Evolutionary conservation across 2,797 vertebrate genomes (phyloP).

Genomic region (Stomatorhinus walkeri): DNA sequence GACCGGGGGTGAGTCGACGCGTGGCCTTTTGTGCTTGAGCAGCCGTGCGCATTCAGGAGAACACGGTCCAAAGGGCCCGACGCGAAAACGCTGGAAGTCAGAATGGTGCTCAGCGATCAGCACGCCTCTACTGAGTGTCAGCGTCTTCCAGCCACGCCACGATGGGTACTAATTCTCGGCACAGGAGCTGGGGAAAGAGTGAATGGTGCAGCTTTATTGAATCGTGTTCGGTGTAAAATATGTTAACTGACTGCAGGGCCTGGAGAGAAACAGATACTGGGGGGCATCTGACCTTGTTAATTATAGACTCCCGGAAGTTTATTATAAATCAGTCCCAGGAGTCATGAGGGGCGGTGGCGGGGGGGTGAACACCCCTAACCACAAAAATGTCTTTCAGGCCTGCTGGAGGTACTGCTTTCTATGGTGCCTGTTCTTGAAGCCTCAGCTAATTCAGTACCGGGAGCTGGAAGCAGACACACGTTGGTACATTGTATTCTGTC

Average conservation of each 20-base stretch:
- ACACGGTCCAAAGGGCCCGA: not conserved
- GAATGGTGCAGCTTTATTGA: not conserved
- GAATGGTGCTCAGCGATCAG: not conserved
- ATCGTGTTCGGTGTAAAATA: slow-evolving; percentile 50
- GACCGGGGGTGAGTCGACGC: slow-evolving; percentile 68
- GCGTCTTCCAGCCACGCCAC: not conserved
- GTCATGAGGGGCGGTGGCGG: not conserved
- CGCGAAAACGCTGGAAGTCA: not conserved
- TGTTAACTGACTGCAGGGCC: slow-evolving; percentile 45
- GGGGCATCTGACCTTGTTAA: not conserved
- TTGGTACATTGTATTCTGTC: slow-evolving; percentile 37
- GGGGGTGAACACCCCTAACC: not conserved
- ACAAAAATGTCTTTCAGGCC: slow-evolving; percentile 48
- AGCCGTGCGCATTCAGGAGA: not conserved
- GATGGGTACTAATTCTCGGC: not conserved
- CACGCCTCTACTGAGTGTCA: not conserved
- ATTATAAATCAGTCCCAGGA: not conserved
- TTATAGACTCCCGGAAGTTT: not conserved
- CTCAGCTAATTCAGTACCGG: slow-evolving; percentile 27
- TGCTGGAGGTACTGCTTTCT: slow-evolving; percentile 53
- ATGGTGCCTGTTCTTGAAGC: slow-evolving; percentile 46
- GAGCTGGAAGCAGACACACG: slow-evolving; percentile 31
- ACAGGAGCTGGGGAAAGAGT: slow-evolving; percentile 35
- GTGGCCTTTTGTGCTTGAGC: slow-evolving; percentile 49
- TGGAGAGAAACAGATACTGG: slow-evolving; percentile 41